These are phyloP conservation scores for Conomelus anceps DNA, from an alignment of 2,888 invertebrate genomes.

Conservation along the genomic window DNA sequence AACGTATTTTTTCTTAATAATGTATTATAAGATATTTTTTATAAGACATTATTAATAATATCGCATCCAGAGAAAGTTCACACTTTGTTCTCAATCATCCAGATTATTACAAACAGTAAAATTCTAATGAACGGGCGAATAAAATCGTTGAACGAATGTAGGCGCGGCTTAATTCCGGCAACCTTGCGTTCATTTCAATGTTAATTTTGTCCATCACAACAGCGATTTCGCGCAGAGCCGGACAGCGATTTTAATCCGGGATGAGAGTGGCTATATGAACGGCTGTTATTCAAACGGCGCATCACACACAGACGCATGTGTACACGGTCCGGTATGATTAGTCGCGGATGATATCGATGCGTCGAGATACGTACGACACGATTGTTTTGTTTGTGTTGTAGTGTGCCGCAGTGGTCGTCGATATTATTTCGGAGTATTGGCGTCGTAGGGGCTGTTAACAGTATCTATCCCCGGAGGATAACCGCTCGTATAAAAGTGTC, in stretches of 20 bases:
- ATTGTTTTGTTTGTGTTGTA: background rate
- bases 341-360: background rate
- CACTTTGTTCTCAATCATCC: no score
- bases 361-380: background rate
- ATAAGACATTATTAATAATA: no score
- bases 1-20: no score
- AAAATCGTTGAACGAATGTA: no score
- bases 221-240: background rate
- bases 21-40: no score
- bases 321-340: no score
- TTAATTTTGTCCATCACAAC: background rate
- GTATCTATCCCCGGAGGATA: background rate
- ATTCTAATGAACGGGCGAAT: background rate
- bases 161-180: background rate
- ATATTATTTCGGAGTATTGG: constrained; percentile 1
- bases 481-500: constrained; percentile 1
- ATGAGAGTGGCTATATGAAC: background rate
- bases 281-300: background rate
- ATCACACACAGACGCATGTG: no score
- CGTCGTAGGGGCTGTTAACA: constrained; percentile 5
- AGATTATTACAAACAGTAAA: no score
- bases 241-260: background rate
- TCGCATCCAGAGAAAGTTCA: no score
- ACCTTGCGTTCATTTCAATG: background rate
- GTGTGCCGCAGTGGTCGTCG: background rate